These are phyloP conservation scores for Alligator mississippiensis DNA, from an alignment of 2,113 vertebrate genomes.

Conservation along the genomic window DNA sequence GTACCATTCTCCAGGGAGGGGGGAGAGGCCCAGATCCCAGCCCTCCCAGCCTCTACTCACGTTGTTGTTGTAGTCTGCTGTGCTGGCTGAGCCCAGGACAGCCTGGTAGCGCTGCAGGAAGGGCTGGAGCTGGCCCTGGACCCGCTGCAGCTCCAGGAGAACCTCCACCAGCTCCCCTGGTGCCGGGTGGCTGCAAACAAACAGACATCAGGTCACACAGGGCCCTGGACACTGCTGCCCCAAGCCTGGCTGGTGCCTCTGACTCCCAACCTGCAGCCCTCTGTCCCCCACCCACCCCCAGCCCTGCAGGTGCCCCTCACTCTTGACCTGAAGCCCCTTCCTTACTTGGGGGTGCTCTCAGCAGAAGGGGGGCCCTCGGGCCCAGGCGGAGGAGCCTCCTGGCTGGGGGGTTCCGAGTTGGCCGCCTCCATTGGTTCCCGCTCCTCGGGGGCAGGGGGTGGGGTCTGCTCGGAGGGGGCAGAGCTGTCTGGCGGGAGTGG, in stretches of 20 bases:
- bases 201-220: background rate
- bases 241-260: too few species aligned
- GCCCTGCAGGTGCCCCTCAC: too few species aligned
- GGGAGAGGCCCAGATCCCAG: too few species aligned
- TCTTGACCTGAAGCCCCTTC: background rate
- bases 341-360: constrained; percentile 72
- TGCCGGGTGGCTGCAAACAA: constrained; percentile 84
- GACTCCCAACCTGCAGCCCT: background rate
- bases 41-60: constrained; percentile 69
- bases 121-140: constrained; percentile 88
- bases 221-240: too few species aligned
- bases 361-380: constrained; percentile 28
- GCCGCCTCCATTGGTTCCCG: constrained; percentile 75
- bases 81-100: constrained; percentile 86
- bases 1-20: background rate
- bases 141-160: constrained; percentile 85
- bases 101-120: constrained; percentile 90
- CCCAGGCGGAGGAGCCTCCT: constrained; percentile 52
- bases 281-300: background rate
- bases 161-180: constrained; percentile 88
- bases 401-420: constrained; percentile 44
- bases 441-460: constrained; percentile 30
- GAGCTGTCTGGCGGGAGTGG: background rate
- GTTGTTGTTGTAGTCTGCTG: constrained; percentile 87
- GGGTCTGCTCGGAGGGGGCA: background rate